phyloP scores from a whole-genome alignment of 2,113 vertebrate genomes.

The Crotalus tigris region DNA sequence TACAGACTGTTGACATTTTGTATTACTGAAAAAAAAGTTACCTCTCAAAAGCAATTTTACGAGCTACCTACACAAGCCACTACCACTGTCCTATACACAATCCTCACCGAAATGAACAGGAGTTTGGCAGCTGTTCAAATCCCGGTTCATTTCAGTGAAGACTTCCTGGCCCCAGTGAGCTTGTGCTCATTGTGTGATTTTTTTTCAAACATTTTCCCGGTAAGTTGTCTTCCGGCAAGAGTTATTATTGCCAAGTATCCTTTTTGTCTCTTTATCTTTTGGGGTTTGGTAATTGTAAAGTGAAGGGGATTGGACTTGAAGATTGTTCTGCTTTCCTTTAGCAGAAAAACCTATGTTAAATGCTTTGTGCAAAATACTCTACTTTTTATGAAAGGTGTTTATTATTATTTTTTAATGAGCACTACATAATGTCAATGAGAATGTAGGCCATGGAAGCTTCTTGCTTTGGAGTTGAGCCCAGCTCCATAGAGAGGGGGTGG shows the following conservation, averaged over 20 bases:
- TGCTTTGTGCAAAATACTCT: slow-evolving; percentile 71
- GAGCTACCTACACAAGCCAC: slow-evolving; percentile 34
- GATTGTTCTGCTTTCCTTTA: slow-evolving; percentile 52
- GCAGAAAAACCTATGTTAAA: slow-evolving; percentile 42
- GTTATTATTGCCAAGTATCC: slow-evolving; percentile 79
- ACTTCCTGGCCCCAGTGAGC: neutral
- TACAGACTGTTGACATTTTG: slow-evolving; percentile 60
- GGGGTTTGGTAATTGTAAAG: slow-evolving; percentile 10
- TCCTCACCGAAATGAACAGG: neutral
- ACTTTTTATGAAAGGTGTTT: slow-evolving; percentile 64
- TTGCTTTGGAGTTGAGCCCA: slow-evolving; percentile 75
- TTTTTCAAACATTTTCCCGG: slow-evolving; percentile 69
- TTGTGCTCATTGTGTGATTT: slow-evolving; percentile 42
- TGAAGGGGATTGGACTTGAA: slow-evolving; percentile 61
- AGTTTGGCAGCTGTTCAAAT: neutral
- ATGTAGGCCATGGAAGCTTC: slow-evolving; percentile 81
- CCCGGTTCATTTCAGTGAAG: neutral
- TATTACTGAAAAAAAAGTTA: slow-evolving; percentile 66
- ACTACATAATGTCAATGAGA: slow-evolving; percentile 93
- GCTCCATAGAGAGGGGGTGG: slow-evolving; percentile 54
- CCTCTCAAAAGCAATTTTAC: slow-evolving; percentile 63
- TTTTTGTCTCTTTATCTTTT: slow-evolving; percentile 68
- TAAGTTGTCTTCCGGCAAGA: slow-evolving; percentile 77
- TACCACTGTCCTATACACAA: neutral
- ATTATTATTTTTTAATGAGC: slow-evolving; percentile 67